A percentile compares a stretch with the other conserved stretches of the same genome.
Evolutionary conservation across 2,113 vertebrate genomes (phyloP).

Genomic region (Antigone vipio): DNA sequence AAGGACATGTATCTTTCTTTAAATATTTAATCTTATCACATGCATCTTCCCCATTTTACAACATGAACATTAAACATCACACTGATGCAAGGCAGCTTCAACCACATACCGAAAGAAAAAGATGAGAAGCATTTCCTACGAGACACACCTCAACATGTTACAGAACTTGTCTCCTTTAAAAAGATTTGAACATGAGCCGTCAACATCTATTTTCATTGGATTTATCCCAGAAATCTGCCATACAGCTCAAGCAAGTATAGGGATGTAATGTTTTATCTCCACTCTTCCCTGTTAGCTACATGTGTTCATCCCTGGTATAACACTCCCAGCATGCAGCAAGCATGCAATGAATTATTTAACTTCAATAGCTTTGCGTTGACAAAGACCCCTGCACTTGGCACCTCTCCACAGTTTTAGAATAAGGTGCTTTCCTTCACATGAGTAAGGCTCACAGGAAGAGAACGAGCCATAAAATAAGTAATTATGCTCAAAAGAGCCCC

Average conservation of each 20-base stretch:
- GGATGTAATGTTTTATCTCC: not conserved
- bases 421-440: not conserved
- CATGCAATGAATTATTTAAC: not conserved
- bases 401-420: not conserved
- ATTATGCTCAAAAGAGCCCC: not conserved
- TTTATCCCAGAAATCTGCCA: not conserved
- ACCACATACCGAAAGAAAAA: not conserved
- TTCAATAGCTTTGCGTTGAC: not conserved
- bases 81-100: not conserved
- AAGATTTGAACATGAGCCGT: not conserved
- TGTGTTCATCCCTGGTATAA: not conserved
- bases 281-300: not conserved
- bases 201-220: not conserved
- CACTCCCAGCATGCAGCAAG: not conserved
- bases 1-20: not conserved
- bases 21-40: constrained; percentile 37
- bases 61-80: not conserved
- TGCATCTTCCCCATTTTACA: not conserved
- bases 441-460: not conserved
- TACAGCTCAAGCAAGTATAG: not conserved
- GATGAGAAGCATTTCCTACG: not conserved
- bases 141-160: not conserved
- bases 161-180: not conserved
- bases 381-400: not conserved
- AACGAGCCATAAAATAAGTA: not conserved